Percentiles rank a stretch among this genome's conserved stretches.
phyloP scores from a whole-genome alignment of 2,888 invertebrate species.

The Torymus auratus region DNA sequence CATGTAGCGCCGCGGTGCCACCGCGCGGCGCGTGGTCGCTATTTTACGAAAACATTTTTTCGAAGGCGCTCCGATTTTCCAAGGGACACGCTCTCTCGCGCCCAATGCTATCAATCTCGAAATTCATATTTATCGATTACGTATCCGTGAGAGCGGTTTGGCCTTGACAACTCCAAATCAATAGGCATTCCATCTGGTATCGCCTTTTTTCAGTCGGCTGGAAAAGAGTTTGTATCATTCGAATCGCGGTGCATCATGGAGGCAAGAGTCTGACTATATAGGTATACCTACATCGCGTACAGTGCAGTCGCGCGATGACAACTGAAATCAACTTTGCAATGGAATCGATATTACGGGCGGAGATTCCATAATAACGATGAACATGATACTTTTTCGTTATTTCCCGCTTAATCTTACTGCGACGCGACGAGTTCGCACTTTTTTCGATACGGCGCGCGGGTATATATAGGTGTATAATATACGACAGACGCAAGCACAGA shows the following conservation, averaged over 20 bases:
- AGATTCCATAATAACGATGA: neutral
- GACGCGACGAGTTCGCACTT: too few species aligned
- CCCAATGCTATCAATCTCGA: too few species aligned
- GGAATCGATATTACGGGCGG: conserved; percentile 62
- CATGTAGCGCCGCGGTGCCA: conserved; percentile 51
- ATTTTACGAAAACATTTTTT: conserved; percentile 40
- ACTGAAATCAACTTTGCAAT: conserved; percentile 64
- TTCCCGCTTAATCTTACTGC: neutral
- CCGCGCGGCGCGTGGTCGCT: conserved; percentile 14
- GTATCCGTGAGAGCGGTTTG: too few species aligned
- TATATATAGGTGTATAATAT: conserved; percentile 3
- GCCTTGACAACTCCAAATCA: too few species aligned
- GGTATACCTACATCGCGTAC: neutral
- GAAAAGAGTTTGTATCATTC: neutral
- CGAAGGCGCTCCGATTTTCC: too few species aligned
- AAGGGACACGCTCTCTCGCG: too few species aligned
- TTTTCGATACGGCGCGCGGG: conserved; percentile 13
- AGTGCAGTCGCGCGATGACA: conserved; percentile 35
- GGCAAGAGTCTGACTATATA: neutral
- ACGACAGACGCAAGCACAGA: neutral
- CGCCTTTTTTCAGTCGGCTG: too few species aligned
- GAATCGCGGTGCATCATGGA: conserved; percentile 14
- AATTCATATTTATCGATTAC: too few species aligned
- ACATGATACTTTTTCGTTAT: neutral
- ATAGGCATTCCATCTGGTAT: too few species aligned